Conservation (phyloP, 1,140 invertebrate genomes). For the Bactericera cockerelli region DNA sequence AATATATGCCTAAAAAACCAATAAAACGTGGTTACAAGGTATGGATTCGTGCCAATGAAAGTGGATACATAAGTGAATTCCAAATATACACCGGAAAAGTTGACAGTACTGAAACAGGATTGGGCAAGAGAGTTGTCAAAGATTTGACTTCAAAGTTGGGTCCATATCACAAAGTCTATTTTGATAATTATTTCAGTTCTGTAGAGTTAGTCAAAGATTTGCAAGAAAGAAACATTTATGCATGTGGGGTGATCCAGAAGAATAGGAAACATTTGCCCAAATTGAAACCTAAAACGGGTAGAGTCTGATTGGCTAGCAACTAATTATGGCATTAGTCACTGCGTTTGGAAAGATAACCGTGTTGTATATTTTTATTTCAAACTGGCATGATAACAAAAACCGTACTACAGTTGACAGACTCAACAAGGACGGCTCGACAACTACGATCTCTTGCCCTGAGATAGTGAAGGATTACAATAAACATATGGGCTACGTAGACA, state of each 20-base stretch:
- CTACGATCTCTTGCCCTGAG: neutral
- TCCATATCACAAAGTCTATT: conserved; percentile 18
- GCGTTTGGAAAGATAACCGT: neutral
- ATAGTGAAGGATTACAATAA: conserved; percentile 27
- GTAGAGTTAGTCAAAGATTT: conserved; percentile 17
- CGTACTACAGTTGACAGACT: neutral
- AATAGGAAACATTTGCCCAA: conserved; percentile 19
- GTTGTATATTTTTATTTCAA: conserved; percentile 22
- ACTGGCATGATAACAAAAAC: conserved; percentile 18
- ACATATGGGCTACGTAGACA: conserved; percentile 29
- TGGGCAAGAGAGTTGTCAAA: conserved; percentile 22
- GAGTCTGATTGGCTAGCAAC: conserved; percentile 19
- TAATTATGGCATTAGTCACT: neutral
- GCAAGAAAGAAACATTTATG: conserved; percentile 18
- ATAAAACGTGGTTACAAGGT: conserved; percentile 22
- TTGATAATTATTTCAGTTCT: conserved; percentile 22
- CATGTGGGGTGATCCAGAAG: conserved; percentile 20
- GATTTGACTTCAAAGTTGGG: conserved; percentile 17
- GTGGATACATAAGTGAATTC: conserved; percentile 18
- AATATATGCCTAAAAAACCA: no score
- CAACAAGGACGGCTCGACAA: neutral
- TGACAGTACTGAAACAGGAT: conserved; percentile 17
- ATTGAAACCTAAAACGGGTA: conserved; percentile 18
- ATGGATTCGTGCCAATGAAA: conserved; percentile 16
- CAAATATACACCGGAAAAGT: conserved; percentile 21